Evolutionary conservation across 2,113 vertebrate genomes (phyloP).

Genomic region (Tachuris rubrigastra): DNA sequence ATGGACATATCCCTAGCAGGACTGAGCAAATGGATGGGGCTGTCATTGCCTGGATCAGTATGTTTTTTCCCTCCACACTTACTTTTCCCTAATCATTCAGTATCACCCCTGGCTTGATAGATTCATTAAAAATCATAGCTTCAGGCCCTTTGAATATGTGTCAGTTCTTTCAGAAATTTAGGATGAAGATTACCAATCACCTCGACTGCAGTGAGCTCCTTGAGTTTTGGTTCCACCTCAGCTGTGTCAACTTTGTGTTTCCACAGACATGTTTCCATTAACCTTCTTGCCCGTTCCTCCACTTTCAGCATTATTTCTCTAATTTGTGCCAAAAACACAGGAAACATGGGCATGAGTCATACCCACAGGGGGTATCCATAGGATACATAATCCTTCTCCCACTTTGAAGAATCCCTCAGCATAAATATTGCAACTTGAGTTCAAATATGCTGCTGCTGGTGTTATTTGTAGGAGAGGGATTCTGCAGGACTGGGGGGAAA

Average conservation of each 20-base stretch:
- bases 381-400: not conserved
- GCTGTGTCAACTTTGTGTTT: not conserved
- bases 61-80: not conserved
- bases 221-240: not conserved
- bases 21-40: not conserved
- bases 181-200: not conserved
- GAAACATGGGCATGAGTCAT: not conserved
- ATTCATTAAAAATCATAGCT: not conserved
- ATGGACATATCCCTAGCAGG: not conserved
- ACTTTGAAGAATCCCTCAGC: not conserved
- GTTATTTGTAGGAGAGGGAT: not conserved
- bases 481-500: not conserved
- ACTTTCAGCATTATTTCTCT: not conserved
- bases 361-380: not conserved
- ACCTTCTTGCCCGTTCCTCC: not conserved
- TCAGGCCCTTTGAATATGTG: not conserved
- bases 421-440: not conserved
- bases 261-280: not conserved
- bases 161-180: not conserved
- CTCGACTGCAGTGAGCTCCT: not conserved
- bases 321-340: not conserved
- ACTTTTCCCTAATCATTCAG: not conserved
- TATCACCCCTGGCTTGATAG: not conserved
- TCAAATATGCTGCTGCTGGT: not conserved
- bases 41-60: not conserved